Evolutionary conservation across 2,113 vertebrate genomes (phyloP).

Genomic region (Podarcis raffonei): DNA sequence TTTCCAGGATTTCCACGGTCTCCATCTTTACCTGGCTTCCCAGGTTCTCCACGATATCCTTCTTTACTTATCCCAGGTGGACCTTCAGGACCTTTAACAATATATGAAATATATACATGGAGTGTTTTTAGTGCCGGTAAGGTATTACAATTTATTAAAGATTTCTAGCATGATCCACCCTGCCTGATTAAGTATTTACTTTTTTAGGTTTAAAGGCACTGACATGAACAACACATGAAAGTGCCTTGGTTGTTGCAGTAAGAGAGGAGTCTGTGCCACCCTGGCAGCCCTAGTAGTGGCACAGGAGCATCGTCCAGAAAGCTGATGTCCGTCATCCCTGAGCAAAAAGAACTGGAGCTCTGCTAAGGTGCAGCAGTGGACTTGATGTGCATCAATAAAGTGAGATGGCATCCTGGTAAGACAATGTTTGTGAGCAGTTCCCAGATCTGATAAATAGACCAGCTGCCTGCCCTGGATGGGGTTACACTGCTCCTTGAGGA

Average conservation of each 20-base stretch:
- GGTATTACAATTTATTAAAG: neutral
- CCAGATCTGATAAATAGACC: too few species aligned
- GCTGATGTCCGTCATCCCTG: too few species aligned
- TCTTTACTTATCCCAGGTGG: slow-evolving; percentile 86
- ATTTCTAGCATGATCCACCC: neutral
- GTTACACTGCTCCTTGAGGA: too few species aligned
- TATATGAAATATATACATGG: slow-evolving; percentile 24
- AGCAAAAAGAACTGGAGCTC: too few species aligned
- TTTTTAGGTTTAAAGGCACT: neutral
- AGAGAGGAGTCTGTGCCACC: neutral
- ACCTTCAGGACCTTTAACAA: slow-evolving; percentile 84
- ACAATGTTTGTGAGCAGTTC: too few species aligned
- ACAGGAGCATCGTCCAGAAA: neutral
- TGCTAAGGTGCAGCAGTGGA: too few species aligned
- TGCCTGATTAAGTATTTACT: neutral
- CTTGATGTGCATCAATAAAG: too few species aligned
- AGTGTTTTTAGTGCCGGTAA: neutral
- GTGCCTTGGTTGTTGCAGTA: neutral
- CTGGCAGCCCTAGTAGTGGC: neutral
- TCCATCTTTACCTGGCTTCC: slow-evolving; percentile 85
- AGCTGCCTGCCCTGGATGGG: too few species aligned
- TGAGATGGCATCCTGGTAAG: too few species aligned
- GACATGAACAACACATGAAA: neutral
- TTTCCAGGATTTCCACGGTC: slow-evolving; percentile 85
- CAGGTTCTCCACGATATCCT: slow-evolving; percentile 85